Evolutionary conservation across 2,113 vertebrate genomes (phyloP).

Genomic region (Furnarius figulus): DNA sequence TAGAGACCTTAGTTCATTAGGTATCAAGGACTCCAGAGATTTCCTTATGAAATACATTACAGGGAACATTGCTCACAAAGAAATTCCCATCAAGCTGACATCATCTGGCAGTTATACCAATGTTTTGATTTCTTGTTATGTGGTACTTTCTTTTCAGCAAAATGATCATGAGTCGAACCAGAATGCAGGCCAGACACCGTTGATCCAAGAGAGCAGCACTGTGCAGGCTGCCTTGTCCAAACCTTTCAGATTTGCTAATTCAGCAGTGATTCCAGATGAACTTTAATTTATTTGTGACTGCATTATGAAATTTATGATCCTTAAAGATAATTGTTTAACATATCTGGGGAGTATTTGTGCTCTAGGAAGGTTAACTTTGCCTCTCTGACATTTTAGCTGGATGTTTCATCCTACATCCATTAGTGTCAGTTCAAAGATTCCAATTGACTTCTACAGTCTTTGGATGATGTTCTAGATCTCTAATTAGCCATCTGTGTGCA

Average conservation of each 20-base stretch:
- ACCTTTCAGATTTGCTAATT: neutral
- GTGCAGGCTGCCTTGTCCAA: neutral
- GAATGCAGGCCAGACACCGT: neutral
- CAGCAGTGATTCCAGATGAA: neutral
- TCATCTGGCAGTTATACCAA: neutral
- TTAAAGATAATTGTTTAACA: neutral
- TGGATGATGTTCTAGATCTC: neutral
- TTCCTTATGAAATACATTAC: neutral
- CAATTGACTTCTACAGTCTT: neutral
- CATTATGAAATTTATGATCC: neutral
- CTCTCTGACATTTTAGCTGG: neutral
- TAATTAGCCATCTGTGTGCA: neutral
- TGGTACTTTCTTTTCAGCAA: neutral
- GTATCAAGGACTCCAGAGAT: neutral
- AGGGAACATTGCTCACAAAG: neutral
- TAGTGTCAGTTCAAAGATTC: neutral
- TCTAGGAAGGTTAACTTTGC: neutral
- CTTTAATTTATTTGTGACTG: neutral
- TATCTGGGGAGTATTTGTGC: neutral
- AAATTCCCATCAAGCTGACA: neutral
- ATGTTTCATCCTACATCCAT: neutral
- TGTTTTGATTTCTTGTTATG: neutral
- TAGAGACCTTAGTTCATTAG: neutral
- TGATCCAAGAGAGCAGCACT: neutral
- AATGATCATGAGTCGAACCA: rapidly evolving